Evolutionary conservation across 2,113 vertebrate species (phyloP), one percentile per base, ranked within the genome.

Genomic region (Tympanuchus pallidicinctus): DNA sequence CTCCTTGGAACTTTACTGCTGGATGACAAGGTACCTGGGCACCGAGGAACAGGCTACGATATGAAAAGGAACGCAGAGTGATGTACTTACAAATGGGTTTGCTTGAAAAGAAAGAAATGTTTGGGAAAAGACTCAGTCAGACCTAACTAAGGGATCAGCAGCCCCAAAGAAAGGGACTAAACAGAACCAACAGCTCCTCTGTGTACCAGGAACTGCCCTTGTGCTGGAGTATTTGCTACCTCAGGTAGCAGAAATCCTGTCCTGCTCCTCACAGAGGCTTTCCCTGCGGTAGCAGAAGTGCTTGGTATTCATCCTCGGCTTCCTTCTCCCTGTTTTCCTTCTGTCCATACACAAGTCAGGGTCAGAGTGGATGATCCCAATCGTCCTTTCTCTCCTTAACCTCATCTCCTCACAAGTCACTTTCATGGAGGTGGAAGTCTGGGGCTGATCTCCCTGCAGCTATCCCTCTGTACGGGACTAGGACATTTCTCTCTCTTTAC

Each of bases 401-500:
- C 15, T 8, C 2, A 10, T 27, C 47, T 45, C 57, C 43, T 32
- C 1, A 32, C 30, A 34, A 43, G 11, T 2, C 19, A 70, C 14
- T 22, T 24, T 10, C 4, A 1, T 1, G 42, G 38, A 32, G 42
- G 3, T 19, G 7, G 24, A 32, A 38, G 12, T 13, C 32, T 11
- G 13, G 25, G 10, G 34, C 64, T 52, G 40, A 20, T 19, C 42
- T n/a, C 60, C 73, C 74, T 25, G 0, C 2, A n/a, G 54, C 28
- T 20, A 14, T 10, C 24, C 24, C 40, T 54, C 50, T 56, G 32
- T 14, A 12, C 7, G 32, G 17, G 1, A 30, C 20, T 3, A 10
- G 50, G 56, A 4, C 6, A 0, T 3, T 4, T 12, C 22, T 25
- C 14, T 17, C 20, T 11, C 54, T 74, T 10, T 1, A 14, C 36